Percentiles rank a stretch among this genome's conserved stretches.
Conservation (phyloP, 64 coral and sea anemone species). For the Cladopsammia gracilis region DNA sequence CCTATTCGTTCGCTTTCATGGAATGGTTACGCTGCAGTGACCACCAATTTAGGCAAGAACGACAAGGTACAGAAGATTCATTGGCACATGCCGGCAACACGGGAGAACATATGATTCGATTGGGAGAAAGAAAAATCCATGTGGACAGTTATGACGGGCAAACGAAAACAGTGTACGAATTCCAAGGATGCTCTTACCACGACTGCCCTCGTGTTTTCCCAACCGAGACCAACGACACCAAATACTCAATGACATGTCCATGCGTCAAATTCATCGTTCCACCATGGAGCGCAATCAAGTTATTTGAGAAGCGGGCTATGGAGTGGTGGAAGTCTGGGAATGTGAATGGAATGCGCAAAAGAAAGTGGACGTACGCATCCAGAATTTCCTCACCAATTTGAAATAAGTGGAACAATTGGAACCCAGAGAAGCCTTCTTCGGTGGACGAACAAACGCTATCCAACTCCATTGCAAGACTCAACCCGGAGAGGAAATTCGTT, state of each 20-base stretch:
- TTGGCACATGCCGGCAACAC: neutral
- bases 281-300: neutral
- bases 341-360: neutral
- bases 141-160: neutral
- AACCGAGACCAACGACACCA: neutral
- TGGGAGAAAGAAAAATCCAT: rapidly evolving
- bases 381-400: neutral
- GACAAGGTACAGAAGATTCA: neutral
- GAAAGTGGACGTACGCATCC: neutral
- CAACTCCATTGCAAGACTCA: neutral
- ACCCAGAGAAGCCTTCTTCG: slow-evolving; percentile 8
- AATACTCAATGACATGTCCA: neutral
- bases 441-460: slow-evolving; percentile 32
- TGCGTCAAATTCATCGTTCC: neutral
- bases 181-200: slow-evolving; percentile 30
- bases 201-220: neutral
- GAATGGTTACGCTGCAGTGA: neutral
- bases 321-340: slow-evolving; percentile 4
- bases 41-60: too few relatives aligned
- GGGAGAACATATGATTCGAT: rapidly evolving
- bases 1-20: neutral
- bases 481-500: slow-evolving; percentile 26
- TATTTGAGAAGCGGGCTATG: neutral
- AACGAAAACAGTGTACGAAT: neutral
- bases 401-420: neutral